Evolutionary conservation across 2,797 vertebrate species (phyloP).

Genomic region (Acanthurus lineatus): DNA sequence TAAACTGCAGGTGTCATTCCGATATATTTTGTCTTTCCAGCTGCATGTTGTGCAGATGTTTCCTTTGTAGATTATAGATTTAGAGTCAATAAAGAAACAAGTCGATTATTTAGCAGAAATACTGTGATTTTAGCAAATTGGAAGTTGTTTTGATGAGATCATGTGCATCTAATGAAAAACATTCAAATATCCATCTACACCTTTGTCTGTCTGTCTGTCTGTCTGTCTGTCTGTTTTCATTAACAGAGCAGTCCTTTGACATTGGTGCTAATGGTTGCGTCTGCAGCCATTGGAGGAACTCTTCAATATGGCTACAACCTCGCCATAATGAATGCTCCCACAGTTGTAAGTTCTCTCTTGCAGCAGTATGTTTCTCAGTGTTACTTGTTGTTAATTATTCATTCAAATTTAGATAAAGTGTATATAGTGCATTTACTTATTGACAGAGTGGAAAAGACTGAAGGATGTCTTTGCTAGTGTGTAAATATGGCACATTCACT

Average conservation of each 20-base stretch:
- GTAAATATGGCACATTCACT: not conserved
- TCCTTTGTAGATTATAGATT: not conserved
- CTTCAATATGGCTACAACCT: conserved; percentile 96
- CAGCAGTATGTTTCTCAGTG: not conserved
- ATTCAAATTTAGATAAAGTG: not conserved
- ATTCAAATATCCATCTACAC: not conserved
- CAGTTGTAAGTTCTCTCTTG: conserved; percentile 81
- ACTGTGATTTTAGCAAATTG: not conserved
- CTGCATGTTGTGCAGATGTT: not conserved
- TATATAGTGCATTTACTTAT: not conserved
- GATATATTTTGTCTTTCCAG: not conserved
- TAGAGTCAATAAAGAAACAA: not conserved
- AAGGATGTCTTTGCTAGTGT: not conserved
- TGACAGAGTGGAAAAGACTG: not conserved
- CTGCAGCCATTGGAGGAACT: conserved; percentile 92
- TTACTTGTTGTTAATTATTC: not conserved
- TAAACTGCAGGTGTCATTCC: not conserved
- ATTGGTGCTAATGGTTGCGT: conserved; percentile 89
- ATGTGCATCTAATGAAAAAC: not conserved
- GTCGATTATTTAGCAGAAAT: not conserved
- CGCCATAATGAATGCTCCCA: conserved; percentile 93
- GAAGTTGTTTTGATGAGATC: not conserved
- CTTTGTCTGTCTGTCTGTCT: not conserved
- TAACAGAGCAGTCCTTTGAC: conserved; percentile 82
- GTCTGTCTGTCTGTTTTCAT: conserved; percentile 1